Conservation (phyloP, 2,888 invertebrate species). For the Orthonevra nobilis region DNA sequence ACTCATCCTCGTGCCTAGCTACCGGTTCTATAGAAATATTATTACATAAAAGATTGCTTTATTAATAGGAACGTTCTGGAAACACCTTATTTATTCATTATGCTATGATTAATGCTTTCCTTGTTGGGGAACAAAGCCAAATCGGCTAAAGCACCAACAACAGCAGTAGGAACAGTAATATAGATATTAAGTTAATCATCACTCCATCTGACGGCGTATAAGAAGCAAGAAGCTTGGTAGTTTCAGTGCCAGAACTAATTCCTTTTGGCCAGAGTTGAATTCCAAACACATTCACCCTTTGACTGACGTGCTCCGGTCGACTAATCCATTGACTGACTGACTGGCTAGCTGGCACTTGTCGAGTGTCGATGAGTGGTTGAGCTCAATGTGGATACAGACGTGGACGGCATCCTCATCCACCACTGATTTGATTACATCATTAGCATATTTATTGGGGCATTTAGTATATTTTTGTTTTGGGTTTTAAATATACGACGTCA, state of each 20-base stretch:
- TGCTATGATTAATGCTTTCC: slow-evolving; percentile 28
- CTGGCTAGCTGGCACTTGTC: slow-evolving; percentile 64
- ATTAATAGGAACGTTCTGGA: slow-evolving; percentile 20
- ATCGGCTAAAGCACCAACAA: no score
- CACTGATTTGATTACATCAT: slow-evolving; percentile 70
- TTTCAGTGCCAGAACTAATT: slow-evolving; percentile 56
- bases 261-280: slow-evolving; percentile 18
- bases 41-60: neutral
- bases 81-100: slow-evolving; percentile 29
- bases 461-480: slow-evolving; percentile 71
- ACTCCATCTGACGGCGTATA: slow-evolving; percentile 37
- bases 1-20: neutral
- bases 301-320: slow-evolving; percentile 37
- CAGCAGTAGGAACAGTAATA: slow-evolving; percentile 31
- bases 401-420: slow-evolving; percentile 29
- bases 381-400: neutral
- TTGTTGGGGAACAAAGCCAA: slow-evolving; percentile 10
- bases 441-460: slow-evolving; percentile 70
- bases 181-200: slow-evolving; percentile 63
- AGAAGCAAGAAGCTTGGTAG: slow-evolving; percentile 14
- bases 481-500: slow-evolving; percentile 70
- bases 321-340: slow-evolving; percentile 67
- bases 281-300: slow-evolving; percentile 38
- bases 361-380: slow-evolving; percentile 43
- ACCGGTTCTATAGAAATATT: neutral